Evolutionary conservation across 1,140 invertebrate species (phyloP).

Genomic region (Hestina assimilis): DNA sequence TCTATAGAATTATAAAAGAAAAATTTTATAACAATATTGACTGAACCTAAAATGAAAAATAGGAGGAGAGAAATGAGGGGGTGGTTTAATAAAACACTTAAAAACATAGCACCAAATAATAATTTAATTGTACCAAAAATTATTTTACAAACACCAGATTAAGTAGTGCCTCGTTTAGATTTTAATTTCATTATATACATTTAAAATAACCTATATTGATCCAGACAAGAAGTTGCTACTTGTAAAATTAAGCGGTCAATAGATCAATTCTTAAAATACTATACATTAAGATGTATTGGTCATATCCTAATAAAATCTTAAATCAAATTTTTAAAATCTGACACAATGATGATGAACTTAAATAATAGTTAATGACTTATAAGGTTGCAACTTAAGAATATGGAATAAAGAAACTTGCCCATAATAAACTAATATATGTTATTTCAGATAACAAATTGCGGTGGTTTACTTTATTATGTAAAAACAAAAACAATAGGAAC

Average conservation of each 20-base stretch:
- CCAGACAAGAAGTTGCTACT: too few relatives aligned
- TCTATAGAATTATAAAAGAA: too few relatives aligned
- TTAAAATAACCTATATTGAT: constrained; percentile 6
- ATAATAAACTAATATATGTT: constrained; percentile 38
- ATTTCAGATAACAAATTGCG: too few relatives aligned
- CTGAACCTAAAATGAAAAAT: too few relatives aligned
- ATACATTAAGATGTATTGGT: not conserved
- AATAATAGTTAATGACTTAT: constrained; percentile 53
- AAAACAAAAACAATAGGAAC: constrained; percentile 15
- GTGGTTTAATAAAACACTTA: constrained; percentile 42
- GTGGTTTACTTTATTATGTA: constrained; percentile 2
- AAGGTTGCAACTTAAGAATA: constrained; percentile 41
- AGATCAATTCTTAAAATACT: not conserved
- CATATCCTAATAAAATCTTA: too few relatives aligned
- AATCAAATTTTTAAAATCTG: too few relatives aligned
- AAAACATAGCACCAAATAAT: constrained; percentile 64
- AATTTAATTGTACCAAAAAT: constrained; percentile 58
- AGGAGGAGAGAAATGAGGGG: too few relatives aligned
- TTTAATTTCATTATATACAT: constrained; percentile 31
- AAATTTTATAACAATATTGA: too few relatives aligned
- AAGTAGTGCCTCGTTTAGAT: constrained; percentile 15
- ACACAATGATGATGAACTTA: constrained; percentile 38
- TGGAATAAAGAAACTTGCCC: constrained; percentile 58
- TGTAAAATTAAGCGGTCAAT: too few relatives aligned
- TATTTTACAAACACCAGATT: constrained; percentile 25